Conservation (phyloP, 1,140 invertebrate species). For the Hylaeus anthracinus region DNA sequence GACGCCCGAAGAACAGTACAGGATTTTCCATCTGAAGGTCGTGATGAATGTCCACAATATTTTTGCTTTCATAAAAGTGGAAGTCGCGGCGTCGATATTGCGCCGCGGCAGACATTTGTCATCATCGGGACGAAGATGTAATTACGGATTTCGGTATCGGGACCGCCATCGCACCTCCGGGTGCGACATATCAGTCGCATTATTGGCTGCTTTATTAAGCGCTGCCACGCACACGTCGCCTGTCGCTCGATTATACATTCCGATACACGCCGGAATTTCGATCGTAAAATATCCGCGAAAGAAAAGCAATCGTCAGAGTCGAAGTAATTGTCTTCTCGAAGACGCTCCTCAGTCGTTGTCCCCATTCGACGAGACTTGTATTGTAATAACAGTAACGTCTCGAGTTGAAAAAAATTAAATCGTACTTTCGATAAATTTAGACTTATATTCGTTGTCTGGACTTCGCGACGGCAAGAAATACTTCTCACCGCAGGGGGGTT, state of each 20-base stretch:
- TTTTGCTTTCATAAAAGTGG: slow-evolving; percentile 22
- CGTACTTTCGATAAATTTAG: no score
- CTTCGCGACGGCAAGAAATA: not conserved
- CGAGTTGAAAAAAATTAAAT: no score
- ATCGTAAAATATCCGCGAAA: slow-evolving; percentile 1
- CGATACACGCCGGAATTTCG: slow-evolving; percentile 15
- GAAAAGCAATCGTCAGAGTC: not conserved
- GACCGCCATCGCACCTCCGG: slow-evolving; percentile 28
- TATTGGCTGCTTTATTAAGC: slow-evolving; percentile 53
- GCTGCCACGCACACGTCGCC: slow-evolving; percentile 41
- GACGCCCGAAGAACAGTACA: not conserved
- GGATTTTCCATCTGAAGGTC: slow-evolving; percentile 16
- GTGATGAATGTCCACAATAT: slow-evolving; percentile 30
- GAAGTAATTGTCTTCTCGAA: slow-evolving; percentile 7
- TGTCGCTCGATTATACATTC: slow-evolving; percentile 42
- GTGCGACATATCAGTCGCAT: slow-evolving; percentile 50
- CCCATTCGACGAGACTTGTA: not conserved
- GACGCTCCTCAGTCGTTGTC: not conserved
- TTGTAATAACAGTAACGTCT: not conserved
- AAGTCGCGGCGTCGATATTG: slow-evolving; percentile 1
- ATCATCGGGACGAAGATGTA: slow-evolving; percentile 50
- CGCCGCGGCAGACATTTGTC: slow-evolving; percentile 28
- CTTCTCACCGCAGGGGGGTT: not conserved
- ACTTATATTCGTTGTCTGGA: no score
- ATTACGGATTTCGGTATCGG: slow-evolving; percentile 49